Evolutionary conservation across 2,113 vertebrate species (phyloP).

Genomic region (Boulengeromyrus knoepffleri): DNA sequence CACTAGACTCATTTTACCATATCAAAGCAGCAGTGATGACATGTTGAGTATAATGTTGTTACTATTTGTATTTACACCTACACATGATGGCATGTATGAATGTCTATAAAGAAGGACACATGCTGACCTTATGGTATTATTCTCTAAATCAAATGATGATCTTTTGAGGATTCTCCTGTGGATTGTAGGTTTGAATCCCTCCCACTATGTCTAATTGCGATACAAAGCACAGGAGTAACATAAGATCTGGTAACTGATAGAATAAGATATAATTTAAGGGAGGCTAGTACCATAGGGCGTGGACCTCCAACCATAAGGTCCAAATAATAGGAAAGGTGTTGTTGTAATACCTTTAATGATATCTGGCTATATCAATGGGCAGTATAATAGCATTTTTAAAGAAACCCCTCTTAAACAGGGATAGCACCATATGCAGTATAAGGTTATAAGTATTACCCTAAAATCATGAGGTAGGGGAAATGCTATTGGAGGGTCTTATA

Average conservation of each 20-base stretch:
- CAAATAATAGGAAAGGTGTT: neutral
- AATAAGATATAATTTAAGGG: neutral
- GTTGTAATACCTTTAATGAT: neutral
- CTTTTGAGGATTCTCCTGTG: neutral
- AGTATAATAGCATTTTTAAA: neutral
- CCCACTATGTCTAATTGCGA: neutral
- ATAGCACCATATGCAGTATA: neutral
- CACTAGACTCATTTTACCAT: neutral
- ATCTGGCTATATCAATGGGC: neutral
- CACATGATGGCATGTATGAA: neutral
- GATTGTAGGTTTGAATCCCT: neutral
- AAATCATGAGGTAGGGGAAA: neutral
- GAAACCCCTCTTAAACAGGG: neutral
- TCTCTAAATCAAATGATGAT: neutral
- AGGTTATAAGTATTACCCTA: neutral
- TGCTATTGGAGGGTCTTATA: neutral
- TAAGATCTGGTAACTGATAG: neutral
- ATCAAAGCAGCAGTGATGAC: neutral
- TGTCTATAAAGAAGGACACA: neutral
- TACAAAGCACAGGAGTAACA: neutral
- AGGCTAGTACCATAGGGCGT: neutral
- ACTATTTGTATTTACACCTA: neutral
- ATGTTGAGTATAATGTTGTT: neutral
- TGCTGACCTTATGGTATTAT: neutral
- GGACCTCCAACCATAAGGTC: neutral